Conservation (phyloP, 2,113 vertebrate genomes). For the Stictonetta naevosa region DNA sequence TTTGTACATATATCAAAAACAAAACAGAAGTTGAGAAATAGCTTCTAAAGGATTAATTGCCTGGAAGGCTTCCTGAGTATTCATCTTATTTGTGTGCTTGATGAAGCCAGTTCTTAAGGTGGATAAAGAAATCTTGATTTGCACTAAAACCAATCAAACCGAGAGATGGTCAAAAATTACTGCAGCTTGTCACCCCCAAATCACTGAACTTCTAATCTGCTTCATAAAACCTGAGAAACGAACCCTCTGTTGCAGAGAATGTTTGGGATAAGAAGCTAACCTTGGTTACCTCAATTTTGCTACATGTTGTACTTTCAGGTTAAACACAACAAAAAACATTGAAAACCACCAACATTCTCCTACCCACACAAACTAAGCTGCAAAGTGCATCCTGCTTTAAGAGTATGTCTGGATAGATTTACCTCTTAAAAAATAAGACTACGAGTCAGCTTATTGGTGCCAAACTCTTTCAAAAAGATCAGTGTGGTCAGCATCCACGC, state of each 20-base stretch:
- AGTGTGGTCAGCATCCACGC: rapidly evolving
- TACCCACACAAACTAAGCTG: not conserved
- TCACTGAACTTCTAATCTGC: not conserved
- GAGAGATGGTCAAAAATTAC: slow-evolving; percentile 8
- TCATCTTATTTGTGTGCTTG: not conserved
- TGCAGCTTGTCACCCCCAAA: not conserved
- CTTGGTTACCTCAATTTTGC: not conserved
- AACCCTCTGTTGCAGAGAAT: not conserved
- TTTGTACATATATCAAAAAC: not conserved
- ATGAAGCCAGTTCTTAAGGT: not conserved
- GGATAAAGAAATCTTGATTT: not conserved
- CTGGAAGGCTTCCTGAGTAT: not conserved
- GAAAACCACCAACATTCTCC: not conserved
- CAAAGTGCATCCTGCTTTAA: not conserved
- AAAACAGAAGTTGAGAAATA: not conserved
- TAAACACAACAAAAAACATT: not conserved
- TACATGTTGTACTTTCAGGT: not conserved
- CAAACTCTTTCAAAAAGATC: not conserved
- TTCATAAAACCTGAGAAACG: not conserved
- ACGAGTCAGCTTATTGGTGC: not conserved
- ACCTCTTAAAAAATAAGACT: not conserved
- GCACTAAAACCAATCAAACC: not conserved
- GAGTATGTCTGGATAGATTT: not conserved
- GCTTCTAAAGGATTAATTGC: not conserved
- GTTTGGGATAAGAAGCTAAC: not conserved